A percentile compares a stretch with the other conserved stretches of the same genome.
Evolutionary conservation across 2,797 vertebrate species (phyloP).

Genomic region (Pseudotriccus pelzelni): DNA sequence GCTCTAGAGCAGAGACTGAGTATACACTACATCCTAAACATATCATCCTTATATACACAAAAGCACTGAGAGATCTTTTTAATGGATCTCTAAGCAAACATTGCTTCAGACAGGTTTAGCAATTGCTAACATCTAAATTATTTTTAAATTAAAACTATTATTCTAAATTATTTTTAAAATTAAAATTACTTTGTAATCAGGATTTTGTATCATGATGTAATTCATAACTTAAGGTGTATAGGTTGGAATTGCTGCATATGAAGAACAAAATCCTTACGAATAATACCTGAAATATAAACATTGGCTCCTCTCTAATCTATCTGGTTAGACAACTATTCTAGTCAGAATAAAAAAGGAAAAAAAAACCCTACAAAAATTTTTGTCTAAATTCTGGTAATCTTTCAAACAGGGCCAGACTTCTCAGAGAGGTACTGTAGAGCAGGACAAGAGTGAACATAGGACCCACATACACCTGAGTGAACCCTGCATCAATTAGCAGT

Average conservation of each 20-base stretch:
- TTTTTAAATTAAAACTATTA: neutral
- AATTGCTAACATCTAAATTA: neutral
- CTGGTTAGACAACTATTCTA: neutral
- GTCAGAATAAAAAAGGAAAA: neutral
- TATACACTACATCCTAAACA: neutral
- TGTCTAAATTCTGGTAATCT: neutral
- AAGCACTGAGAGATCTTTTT: neutral
- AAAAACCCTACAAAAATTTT: neutral
- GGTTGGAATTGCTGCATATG: neutral
- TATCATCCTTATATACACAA: neutral
- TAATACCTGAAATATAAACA: neutral
- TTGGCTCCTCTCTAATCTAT: neutral
- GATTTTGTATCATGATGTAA: neutral
- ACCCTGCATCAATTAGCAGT: too few relatives aligned
- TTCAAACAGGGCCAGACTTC: neutral
- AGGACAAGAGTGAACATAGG: neutral
- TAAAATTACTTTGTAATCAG: neutral
- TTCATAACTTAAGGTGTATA: neutral
- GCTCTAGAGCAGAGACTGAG: neutral
- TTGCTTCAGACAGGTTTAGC: neutral
- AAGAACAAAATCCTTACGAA: neutral
- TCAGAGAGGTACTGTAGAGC: fast-evolving
- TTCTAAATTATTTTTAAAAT: neutral
- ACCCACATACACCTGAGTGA: fast-evolving
- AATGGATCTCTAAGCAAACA: neutral